Evolutionary conservation across 2,797 vertebrate species (phyloP), one percentile per base, ranked within the genome.

Genomic region (Uromys caudimaculatus): DNA sequence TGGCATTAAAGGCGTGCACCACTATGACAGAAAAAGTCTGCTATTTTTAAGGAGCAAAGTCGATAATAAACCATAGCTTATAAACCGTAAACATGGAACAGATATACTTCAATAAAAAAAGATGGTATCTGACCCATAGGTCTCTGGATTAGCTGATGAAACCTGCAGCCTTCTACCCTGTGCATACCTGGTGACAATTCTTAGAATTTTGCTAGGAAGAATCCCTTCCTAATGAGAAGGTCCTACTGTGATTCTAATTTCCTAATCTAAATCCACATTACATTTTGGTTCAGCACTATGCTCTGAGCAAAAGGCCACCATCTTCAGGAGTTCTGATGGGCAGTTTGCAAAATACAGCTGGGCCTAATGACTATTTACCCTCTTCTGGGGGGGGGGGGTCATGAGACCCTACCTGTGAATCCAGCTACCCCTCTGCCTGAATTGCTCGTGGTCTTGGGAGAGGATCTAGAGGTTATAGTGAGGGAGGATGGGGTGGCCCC

Each of bases 21-120:
- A 75, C n/a, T 3, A 75, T 38, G 8, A 27, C 71, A 6, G 71
- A 17, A 4, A 75, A 62, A 58, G 84, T 32, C 8, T 58, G 91
- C 54, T 79, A 17, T 88, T 87, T 32, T 92, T 73, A 83, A 89
- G 35, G 41, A 85, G 23, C 3, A 35, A 94, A 79, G 89, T 27
- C 29, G 12, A 77, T 87, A 77, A 67, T 56, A 93, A 92, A 78
- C 7, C 14, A 58, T 78, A 67, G 79, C n/a, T 95, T 75, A 91
- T 13, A 91, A 83, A 41, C 23, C 56, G 32, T 81, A 92, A 90
- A 60, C 2, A 62, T 83, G 41, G 21, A 81, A 67, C 71, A 32
- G 41, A n/a, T 95, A 62, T 76, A 84, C 90, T 13, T 89, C 56
- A 32, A 67, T 67, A 75, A 35, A 69, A 86, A 93, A 93, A 94